These are phyloP conservation scores for Sphyrna mokarran DNA, from an alignment of 2,113 vertebrate species.

Conservation along the genomic window DNA sequence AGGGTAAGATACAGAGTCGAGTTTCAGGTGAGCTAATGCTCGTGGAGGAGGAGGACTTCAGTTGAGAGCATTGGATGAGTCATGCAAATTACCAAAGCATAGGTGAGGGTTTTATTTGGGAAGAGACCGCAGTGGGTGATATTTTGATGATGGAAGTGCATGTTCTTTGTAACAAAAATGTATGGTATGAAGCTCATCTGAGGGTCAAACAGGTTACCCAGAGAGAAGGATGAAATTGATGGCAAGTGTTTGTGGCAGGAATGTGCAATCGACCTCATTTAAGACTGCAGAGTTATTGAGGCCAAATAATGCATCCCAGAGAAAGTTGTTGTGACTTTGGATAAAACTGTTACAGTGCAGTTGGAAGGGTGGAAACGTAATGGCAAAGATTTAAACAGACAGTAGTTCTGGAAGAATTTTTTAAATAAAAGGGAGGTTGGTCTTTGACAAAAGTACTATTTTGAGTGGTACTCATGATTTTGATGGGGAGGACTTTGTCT, in stretches of 20 bases:
- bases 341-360: not conserved
- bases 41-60: not conserved
- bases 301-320: not conserved
- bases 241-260: not conserved
- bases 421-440: too few relatives aligned
- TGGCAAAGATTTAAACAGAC: not conserved
- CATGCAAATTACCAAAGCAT: too few relatives aligned
- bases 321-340: not conserved
- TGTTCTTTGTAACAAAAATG: not conserved
- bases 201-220: not conserved
- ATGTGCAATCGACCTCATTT: not conserved
- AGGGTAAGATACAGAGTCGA: not conserved
- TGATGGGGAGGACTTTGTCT: too few relatives aligned
- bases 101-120: too few relatives aligned
- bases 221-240: too few relatives aligned
- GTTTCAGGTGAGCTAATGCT: not conserved
- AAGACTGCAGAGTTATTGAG: not conserved
- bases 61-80: not conserved
- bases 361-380: not conserved
- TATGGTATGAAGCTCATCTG: not conserved
- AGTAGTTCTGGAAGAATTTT: not conserved
- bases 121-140: too few relatives aligned
- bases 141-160: not conserved
- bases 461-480: too few relatives aligned
- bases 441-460: too few relatives aligned